Evolutionary conservation across 2,888 invertebrate species (phyloP).

Genomic region (Macrosoma leucophasiata): DNA sequence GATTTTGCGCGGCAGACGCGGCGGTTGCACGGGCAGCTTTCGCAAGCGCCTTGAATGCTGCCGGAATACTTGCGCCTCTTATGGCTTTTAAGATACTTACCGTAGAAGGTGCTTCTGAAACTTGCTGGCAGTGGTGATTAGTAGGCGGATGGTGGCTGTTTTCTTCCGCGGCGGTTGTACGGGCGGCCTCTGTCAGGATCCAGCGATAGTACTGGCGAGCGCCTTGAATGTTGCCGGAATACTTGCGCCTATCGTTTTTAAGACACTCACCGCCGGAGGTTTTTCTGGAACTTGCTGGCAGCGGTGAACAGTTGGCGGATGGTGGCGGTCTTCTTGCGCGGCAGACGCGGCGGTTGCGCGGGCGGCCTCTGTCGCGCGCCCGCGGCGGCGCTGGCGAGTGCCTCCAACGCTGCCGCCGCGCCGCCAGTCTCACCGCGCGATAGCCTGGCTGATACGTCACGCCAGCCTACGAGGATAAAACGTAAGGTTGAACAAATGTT

Average conservation of each 20-base stretch:
- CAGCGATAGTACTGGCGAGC: slow-evolving; percentile 78
- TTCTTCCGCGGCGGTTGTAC: slow-evolving; percentile 87
- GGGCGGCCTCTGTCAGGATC: slow-evolving; percentile 50
- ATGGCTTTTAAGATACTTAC: too few relatives aligned
- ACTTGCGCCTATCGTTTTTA: not conserved
- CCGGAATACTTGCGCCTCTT: too few relatives aligned
- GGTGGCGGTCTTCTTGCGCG: slow-evolving; percentile 89
- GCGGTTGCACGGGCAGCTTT: slow-evolving; percentile 71
- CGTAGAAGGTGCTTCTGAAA: slow-evolving; percentile 94
- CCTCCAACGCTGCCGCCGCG: slow-evolving; percentile 79
- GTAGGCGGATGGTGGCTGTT: slow-evolving; percentile 92
- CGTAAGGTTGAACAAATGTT: too few relatives aligned
- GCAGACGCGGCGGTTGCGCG: slow-evolving; percentile 80
- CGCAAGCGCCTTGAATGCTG: slow-evolving; percentile 80
- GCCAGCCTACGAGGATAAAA: slow-evolving; percentile 24
- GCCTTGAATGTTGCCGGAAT: slow-evolving; percentile 79
- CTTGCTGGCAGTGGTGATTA: slow-evolving; percentile 97
- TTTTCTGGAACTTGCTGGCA: slow-evolving; percentile 97
- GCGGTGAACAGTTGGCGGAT: slow-evolving; percentile 97
- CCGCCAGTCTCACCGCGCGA: slow-evolving; percentile 78
- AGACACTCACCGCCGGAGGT: slow-evolving; percentile 81
- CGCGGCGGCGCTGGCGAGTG: slow-evolving; percentile 78
- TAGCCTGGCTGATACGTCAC: slow-evolving; percentile 63
- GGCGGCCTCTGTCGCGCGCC: slow-evolving; percentile 47
- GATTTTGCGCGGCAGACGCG: slow-evolving; percentile 87